A percentile compares a stretch with the other conserved stretches of the same genome.
Conservation (phyloP, 1,140 invertebrate species). For the Philopotamus ludificatus region DNA sequence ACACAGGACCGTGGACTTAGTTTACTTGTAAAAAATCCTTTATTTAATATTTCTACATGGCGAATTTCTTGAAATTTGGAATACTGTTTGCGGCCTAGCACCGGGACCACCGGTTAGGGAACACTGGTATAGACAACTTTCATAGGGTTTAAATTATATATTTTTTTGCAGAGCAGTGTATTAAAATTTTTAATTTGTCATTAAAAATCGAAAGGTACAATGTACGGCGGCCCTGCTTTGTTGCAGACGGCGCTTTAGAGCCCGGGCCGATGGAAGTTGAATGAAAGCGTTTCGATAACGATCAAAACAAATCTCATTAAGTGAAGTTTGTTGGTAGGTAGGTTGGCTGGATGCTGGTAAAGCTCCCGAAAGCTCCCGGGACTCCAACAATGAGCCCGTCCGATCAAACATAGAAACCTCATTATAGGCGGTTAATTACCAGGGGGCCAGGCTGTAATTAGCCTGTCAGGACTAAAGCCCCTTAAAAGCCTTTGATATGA, state of each 20-base stretch:
- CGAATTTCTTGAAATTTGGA: no score
- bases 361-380: constrained; percentile 32
- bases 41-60: no score
- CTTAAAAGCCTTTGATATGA: constrained; percentile 42
- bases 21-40: no score
- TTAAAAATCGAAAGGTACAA: neutral
- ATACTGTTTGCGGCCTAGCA: no score
- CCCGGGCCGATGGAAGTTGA: no score
- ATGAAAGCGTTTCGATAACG: constrained; percentile 41
- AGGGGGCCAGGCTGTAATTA: constrained; percentile 39
- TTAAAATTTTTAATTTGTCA: constrained; percentile 14
- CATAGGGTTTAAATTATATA: neutral
- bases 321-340: constrained; percentile 31
- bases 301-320: constrained; percentile 43
- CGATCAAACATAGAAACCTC: constrained; percentile 42
- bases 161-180: neutral
- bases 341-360: constrained; percentile 12
- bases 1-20: no score
- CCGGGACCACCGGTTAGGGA: no score
- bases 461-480: constrained; percentile 40
- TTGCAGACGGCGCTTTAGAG: no score
- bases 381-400: constrained; percentile 38
- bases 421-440: constrained; percentile 42
- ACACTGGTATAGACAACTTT: no score
- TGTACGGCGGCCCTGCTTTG: constrained; percentile 20